Percentiles rank a stretch among this genome's conserved stretches.
These are phyloP conservation scores for Camelus dromedarius DNA, from an alignment of 2,113 vertebrate genomes.

Conservation along the genomic window DNA sequence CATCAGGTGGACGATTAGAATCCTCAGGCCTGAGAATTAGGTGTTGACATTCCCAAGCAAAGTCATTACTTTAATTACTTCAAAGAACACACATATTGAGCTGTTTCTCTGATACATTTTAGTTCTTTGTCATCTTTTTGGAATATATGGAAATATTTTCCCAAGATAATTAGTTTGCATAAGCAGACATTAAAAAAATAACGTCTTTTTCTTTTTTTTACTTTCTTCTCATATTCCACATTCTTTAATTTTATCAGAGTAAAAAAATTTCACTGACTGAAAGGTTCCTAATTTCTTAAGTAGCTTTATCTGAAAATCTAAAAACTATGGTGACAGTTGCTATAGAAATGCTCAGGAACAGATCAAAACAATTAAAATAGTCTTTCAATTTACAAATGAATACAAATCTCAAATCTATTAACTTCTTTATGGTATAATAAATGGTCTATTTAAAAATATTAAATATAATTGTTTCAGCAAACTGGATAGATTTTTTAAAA, in stretches of 20 bases:
- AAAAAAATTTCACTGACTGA: background rate
- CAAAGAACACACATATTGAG: background rate
- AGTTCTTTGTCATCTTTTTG: background rate
- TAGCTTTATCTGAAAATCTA: slow-evolving; percentile 27
- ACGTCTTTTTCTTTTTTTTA: background rate
- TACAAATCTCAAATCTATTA: slow-evolving; percentile 26
- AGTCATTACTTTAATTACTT: background rate
- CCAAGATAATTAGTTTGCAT: slow-evolving; percentile 8
- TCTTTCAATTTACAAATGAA: slow-evolving; percentile 3
- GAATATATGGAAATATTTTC: background rate
- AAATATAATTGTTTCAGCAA: slow-evolving; percentile 33
- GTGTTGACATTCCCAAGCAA: background rate
- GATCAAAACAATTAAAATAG: slow-evolving; percentile 60
- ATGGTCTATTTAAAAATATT: slow-evolving; percentile 23
- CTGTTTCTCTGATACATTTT: background rate
- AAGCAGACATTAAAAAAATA: background rate
- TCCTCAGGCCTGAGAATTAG: background rate
- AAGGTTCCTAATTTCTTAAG: background rate
- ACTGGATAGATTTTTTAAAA: background rate
- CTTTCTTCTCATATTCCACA: background rate
- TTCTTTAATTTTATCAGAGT: background rate
- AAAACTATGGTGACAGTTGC: slow-evolving; percentile 20
- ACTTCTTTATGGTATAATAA: slow-evolving; percentile 38
- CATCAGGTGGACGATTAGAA: background rate
- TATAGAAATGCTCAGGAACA: slow-evolving; percentile 63